A percentile compares a stretch with the other conserved stretches of the same genome.
Conservation (phyloP, 2,888 invertebrate species). For the Ichneumoninae sp. region DNA sequence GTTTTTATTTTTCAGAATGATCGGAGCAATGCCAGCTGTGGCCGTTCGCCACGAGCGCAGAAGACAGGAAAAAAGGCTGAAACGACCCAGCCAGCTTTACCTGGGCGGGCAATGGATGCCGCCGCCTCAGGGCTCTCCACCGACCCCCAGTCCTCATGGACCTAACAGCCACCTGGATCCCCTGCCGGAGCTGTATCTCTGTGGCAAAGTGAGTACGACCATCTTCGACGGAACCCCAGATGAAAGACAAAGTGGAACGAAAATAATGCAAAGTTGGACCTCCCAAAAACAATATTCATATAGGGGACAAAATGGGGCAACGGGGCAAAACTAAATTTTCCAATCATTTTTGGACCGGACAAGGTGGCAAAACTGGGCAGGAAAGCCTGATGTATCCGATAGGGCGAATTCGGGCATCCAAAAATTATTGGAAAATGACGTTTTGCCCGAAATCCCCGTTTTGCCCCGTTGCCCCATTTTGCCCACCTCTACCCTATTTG, state of each 20-base stretch:
- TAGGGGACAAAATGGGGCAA: no score
- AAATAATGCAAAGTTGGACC: conserved; percentile 32
- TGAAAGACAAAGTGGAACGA: conserved; percentile 34
- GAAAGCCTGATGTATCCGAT: no score
- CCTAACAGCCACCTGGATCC: conserved; percentile 86
- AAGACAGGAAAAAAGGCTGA: conserved; percentile 89
- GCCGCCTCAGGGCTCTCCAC: conserved; percentile 86
- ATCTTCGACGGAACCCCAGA: background rate
- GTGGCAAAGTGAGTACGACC: conserved; percentile 88
- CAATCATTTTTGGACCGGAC: no score
- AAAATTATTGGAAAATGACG: no score
- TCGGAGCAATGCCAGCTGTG: conserved; percentile 94
- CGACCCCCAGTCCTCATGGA: conserved; percentile 88
- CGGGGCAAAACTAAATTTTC: no score
- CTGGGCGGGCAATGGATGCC: conserved; percentile 88
- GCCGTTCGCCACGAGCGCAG: conserved; percentile 93
- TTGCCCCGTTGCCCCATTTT: no score
- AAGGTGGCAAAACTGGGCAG: no score
- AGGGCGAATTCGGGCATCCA: no score
- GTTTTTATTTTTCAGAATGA: conserved; percentile 86
- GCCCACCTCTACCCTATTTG: background rate
- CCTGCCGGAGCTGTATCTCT: conserved; percentile 89
- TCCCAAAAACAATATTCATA: background rate
- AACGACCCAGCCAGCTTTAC: conserved; percentile 87
- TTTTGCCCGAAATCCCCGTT: no score